These are phyloP conservation scores for Poeciliopsis infans DNA, from an alignment of 2,797 vertebrate species.

Conservation along the genomic window DNA sequence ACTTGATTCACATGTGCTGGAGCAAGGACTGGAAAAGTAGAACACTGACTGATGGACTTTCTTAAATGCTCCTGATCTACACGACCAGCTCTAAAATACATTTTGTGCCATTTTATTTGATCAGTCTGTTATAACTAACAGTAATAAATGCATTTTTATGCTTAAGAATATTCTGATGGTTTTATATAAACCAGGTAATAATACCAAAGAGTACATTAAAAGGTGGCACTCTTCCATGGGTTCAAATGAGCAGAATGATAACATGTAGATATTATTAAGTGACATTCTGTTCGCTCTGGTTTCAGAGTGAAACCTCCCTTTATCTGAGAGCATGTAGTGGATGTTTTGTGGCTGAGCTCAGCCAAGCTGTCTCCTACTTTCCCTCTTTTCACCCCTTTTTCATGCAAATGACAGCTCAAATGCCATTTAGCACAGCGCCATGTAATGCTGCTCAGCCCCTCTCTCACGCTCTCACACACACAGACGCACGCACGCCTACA, in stretches of 20 bases:
- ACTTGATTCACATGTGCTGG: neutral
- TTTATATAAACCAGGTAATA: neutral
- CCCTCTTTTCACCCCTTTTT: slow-evolving; percentile 43
- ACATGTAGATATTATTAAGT: slow-evolving; percentile 1
- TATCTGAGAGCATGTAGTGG: slow-evolving; percentile 44
- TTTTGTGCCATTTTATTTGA: neutral
- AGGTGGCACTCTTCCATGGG: neutral
- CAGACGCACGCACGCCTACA: slow-evolving; percentile 8
- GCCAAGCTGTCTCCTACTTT: slow-evolving; percentile 10
- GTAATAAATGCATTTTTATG: neutral
- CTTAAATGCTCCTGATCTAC: neutral
- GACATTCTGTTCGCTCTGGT: neutral
- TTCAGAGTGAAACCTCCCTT: slow-evolving; percentile 33
- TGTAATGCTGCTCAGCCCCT: slow-evolving; percentile 27
- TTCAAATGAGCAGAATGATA: neutral
- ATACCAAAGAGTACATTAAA: neutral
- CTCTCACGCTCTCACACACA: slow-evolving; percentile 5
- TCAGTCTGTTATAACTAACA: too few species aligned
- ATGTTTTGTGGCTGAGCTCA: slow-evolving; percentile 27
- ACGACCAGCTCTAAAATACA: neutral
- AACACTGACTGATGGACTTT: neutral
- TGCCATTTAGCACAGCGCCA: slow-evolving; percentile 71
- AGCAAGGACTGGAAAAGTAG: neutral
- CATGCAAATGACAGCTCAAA: slow-evolving; percentile 76
- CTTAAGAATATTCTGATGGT: neutral